Percentiles rank a stretch among this genome's conserved stretches.
Conservation (phyloP, 1,140 invertebrate species). For the honey bee (Apis mellifera) region DNA sequence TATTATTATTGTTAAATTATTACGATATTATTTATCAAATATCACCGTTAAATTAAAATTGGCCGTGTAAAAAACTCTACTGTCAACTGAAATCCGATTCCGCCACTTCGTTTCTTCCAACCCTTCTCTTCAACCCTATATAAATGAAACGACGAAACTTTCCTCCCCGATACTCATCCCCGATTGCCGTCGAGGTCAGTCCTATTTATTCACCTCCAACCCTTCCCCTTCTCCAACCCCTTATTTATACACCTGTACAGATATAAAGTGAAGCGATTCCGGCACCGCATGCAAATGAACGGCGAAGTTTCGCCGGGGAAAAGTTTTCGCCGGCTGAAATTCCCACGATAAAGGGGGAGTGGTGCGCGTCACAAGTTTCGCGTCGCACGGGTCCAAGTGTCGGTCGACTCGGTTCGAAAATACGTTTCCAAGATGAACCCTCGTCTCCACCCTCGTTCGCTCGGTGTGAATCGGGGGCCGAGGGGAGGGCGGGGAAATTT, state of each 20-base stretch:
- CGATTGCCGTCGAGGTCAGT: too few species aligned
- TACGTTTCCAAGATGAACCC: slow-evolving; percentile 62
- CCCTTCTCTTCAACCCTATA: too few species aligned
- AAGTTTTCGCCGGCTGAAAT: slow-evolving; percentile 55
- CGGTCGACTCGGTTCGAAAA: slow-evolving; percentile 52
- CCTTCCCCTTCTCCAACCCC: too few species aligned
- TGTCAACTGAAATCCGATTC: too few species aligned
- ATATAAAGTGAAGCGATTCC: slow-evolving; percentile 55
- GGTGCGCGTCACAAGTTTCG: slow-evolving; percentile 52
- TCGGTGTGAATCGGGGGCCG: slow-evolving; percentile 29
- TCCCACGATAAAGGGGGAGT: slow-evolving; percentile 39
- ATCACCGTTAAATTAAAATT: too few species aligned
- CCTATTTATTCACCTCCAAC: not conserved
- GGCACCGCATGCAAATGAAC: slow-evolving; percentile 58
- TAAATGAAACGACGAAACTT: too few species aligned
- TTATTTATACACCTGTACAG: not conserved
- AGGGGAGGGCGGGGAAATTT: slow-evolving; percentile 43
- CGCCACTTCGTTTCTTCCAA: too few species aligned
- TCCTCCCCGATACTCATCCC: not conserved
- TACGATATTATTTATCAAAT: too few species aligned
- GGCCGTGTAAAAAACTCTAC: too few species aligned
- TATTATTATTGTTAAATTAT: too few species aligned
- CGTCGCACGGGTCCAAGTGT: slow-evolving; percentile 46
- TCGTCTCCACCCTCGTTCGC: too few species aligned
- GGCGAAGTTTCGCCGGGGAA: slow-evolving; percentile 47